Evolutionary conservation across 2,797 vertebrate genomes (phyloP).

Genomic region (Cuculus canorus): DNA sequence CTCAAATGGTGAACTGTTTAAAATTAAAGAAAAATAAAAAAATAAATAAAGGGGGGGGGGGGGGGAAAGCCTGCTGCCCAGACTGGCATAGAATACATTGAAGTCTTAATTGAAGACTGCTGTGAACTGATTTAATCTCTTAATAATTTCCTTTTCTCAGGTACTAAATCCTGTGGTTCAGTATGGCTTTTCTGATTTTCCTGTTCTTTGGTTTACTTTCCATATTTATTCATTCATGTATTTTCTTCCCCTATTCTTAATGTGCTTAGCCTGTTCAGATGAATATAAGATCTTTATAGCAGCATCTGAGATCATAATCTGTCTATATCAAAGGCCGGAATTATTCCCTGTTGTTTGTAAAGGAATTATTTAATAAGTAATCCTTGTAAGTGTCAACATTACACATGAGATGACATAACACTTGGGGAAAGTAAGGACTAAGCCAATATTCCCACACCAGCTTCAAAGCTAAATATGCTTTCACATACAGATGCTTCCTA

Average conservation of each 20-base stretch:
- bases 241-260: constrained; percentile 36
- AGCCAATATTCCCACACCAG: constrained; percentile 70
- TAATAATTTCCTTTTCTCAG: constrained; percentile 46
- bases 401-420: constrained; percentile 69
- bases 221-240: constrained; percentile 27
- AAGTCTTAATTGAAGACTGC: constrained; percentile 37
- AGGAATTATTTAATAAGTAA: constrained; percentile 77
- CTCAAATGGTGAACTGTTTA: neutral
- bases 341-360: constrained; percentile 74
- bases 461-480: constrained; percentile 73
- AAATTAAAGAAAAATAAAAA: neutral
- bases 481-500: constrained; percentile 61
- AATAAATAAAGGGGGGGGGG: too few relatives aligned
- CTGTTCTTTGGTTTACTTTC: constrained; percentile 37
- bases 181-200: constrained; percentile 36
- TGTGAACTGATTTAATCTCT: constrained; percentile 27
- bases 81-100: constrained; percentile 12
- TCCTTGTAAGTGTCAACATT: constrained; percentile 69
- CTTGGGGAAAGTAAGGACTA: constrained; percentile 72
- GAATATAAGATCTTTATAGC: constrained; percentile 50
- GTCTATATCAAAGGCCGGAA: constrained; percentile 72
- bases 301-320: constrained; percentile 70
- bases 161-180: constrained; percentile 43
- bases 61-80: neutral
- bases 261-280: constrained; percentile 43